Conservation (phyloP, 2,797 vertebrate species). For the Syngnathus rostellatus region DNA sequence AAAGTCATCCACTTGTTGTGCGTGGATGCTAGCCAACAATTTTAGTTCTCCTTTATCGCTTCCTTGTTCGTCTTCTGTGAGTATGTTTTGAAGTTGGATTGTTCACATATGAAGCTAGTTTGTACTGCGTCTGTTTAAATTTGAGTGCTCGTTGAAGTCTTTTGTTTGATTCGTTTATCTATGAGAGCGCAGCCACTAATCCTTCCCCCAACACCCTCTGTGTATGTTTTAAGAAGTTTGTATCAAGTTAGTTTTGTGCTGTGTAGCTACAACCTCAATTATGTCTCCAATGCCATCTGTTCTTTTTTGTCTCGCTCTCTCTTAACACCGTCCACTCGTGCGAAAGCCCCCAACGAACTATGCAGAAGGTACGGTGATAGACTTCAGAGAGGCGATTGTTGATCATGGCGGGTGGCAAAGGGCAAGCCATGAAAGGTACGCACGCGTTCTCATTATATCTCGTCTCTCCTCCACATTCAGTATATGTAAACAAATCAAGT, state of each 20-base stretch:
- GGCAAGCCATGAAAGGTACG: slow-evolving; percentile 1
- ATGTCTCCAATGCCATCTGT: slow-evolving; percentile 12
- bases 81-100: slow-evolving; percentile 29
- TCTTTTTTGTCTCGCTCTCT: slow-evolving; percentile 22
- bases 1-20: slow-evolving; percentile 28
- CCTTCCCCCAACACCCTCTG: slow-evolving; percentile 50
- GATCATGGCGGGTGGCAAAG: slow-evolving; percentile 30
- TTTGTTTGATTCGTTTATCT: slow-evolving; percentile 66
- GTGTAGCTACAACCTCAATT: slow-evolving; percentile 21
- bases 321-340: slow-evolving; percentile 35
- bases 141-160: slow-evolving; percentile 41
- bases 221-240: slow-evolving; percentile 36
- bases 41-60: background rate
- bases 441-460: background rate
- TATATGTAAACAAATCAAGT: background rate
- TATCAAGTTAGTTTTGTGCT: slow-evolving; percentile 46
- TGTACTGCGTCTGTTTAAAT: slow-evolving; percentile 51
- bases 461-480: background rate
- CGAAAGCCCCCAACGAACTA: slow-evolving; percentile 28
- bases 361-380: slow-evolving; percentile 40
- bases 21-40: slow-evolving; percentile 1
- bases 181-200: slow-evolving; percentile 62
- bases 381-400: slow-evolving; percentile 35
- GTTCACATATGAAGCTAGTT: slow-evolving; percentile 44
- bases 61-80: slow-evolving; percentile 28